Evolutionary conservation across 2,888 invertebrate genomes (phyloP).

Genomic region (Trypoxylon attenuatum): DNA sequence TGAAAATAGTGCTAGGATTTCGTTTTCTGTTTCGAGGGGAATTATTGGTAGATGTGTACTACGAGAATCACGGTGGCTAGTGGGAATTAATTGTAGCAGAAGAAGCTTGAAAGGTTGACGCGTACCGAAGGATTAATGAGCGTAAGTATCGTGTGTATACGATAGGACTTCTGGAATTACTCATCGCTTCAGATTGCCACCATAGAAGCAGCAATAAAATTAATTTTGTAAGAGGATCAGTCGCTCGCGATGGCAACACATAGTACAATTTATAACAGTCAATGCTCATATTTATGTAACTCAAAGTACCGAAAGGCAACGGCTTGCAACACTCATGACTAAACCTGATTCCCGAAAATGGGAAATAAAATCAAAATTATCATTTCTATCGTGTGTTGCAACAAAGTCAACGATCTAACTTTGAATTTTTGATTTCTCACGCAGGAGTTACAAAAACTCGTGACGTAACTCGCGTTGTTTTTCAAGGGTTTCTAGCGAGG

Average conservation of each 20-base stretch:
- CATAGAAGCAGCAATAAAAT: neutral
- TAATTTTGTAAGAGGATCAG: neutral
- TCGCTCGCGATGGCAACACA: neutral
- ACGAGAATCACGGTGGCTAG: neutral
- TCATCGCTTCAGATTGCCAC: neutral
- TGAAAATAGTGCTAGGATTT: no score
- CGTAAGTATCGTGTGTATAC: neutral
- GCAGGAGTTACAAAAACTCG: no score
- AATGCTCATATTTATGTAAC: neutral
- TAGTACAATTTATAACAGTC: neutral
- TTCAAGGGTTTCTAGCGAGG: no score
- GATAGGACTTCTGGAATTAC: constrained; percentile 7
- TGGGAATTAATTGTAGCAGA: neutral
- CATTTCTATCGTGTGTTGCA: neutral
- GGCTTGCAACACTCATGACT: no score
- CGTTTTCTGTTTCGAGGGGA: no score
- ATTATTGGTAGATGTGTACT: no score
- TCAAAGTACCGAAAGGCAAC: no score
- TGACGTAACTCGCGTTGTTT: no score
- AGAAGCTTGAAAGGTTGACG: constrained; percentile 8
- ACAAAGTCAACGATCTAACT: no score
- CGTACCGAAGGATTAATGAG: constrained; percentile 1
- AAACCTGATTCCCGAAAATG: neutral
- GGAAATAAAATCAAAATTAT: neutral
- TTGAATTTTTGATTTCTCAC: no score